phyloP scores from a whole-genome alignment of 2,113 vertebrate species.

The Pungitius pungitius region DNA sequence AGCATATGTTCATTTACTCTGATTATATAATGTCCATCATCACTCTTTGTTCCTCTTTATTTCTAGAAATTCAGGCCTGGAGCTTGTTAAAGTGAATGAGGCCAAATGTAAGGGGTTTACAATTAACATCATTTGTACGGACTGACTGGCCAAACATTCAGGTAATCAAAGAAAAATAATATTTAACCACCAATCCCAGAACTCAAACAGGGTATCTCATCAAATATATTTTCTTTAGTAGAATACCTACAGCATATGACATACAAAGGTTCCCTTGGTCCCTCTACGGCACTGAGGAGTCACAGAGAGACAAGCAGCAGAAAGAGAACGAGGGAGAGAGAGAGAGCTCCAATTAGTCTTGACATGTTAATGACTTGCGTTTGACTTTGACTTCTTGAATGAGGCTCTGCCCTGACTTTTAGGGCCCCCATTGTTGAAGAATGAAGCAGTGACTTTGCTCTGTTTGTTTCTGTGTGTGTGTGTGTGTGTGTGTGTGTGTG shows the following conservation, averaged over 20 bases:
- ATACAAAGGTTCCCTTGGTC: background rate
- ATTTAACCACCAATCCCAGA: background rate
- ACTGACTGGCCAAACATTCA: background rate
- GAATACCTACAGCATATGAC: background rate
- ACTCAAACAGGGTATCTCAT: background rate
- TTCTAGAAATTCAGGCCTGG: background rate
- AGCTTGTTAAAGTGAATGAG: background rate
- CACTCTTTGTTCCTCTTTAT: background rate
- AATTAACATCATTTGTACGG: background rate
- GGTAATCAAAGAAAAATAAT: background rate
- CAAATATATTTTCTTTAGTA: background rate
- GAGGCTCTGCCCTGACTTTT: conserved; percentile 52
- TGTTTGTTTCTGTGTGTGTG: conserved; percentile 20
- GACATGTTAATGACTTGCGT: conserved; percentile 59
- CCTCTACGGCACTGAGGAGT: conserved; percentile 1
- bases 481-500: conserved; percentile 28
- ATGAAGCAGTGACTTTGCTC: conserved; percentile 36
- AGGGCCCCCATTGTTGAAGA: conserved; percentile 26
- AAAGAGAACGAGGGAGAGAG: background rate
- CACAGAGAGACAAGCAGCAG: background rate
- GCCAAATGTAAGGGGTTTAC: background rate
- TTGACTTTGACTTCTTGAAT: conserved; percentile 61
- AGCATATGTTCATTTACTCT: background rate
- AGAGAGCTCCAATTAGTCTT: conserved; percentile 59
- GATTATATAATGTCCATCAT: background rate